phyloP scores from a whole-genome alignment of 2,113 vertebrate species.

The Montifringilla adamsi region DNA sequence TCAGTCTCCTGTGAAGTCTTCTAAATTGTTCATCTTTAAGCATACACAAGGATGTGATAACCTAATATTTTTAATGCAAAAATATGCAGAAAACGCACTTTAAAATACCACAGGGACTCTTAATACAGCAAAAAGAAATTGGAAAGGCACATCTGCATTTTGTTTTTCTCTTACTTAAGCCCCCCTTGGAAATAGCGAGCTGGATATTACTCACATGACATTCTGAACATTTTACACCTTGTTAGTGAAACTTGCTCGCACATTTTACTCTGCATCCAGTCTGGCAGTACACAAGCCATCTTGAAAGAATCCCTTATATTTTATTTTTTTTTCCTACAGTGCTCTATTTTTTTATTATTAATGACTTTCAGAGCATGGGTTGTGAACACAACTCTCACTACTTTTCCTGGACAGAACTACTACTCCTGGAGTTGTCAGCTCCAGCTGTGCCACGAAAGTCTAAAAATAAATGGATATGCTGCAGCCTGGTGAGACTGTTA shows the following conservation, averaged over 20 bases:
- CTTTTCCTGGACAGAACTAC: slow-evolving; percentile 37
- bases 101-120: not conserved
- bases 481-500: slow-evolving; percentile 36
- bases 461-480: slow-evolving; percentile 42
- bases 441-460: slow-evolving; percentile 33
- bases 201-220: not conserved
- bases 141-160: slow-evolving; percentile 18
- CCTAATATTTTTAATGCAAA: slow-evolving; percentile 54
- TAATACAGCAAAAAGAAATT: not conserved
- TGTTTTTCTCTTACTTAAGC: slow-evolving; percentile 20
- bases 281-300: not conserved
- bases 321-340: not conserved
- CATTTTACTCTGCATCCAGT: not conserved
- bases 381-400: slow-evolving; percentile 10
- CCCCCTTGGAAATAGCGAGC: not conserved
- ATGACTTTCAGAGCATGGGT: not conserved
- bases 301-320: slow-evolving; percentile 15
- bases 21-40: slow-evolving; percentile 24
- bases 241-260: slow-evolving; percentile 7
- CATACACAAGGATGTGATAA: slow-evolving; percentile 17
- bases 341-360: slow-evolving; percentile 47
- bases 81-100: slow-evolving; percentile 36
- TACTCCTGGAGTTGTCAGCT: slow-evolving; percentile 33
- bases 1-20: not conserved
- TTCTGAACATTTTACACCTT: not conserved